Evolutionary conservation across 2,797 vertebrate species (phyloP).

Genomic region (Sciaenops ocellatus): DNA sequence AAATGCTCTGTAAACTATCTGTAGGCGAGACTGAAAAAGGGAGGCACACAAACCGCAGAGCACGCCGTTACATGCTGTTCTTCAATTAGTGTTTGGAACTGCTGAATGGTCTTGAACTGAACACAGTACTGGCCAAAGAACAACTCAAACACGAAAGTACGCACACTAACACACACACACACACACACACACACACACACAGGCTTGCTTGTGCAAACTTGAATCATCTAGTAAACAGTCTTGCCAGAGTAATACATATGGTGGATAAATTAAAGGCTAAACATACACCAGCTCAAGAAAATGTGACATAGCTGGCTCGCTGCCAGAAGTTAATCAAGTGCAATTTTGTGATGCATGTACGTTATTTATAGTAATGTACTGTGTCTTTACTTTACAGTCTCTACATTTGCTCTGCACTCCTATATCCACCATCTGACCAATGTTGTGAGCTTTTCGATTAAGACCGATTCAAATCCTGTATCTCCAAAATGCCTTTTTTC

Average conservation of each 20-base stretch:
- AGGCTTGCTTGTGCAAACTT: not conserved
- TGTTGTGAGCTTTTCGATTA: too few species aligned
- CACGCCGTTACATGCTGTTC: conserved; percentile 31
- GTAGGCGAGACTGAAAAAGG: not conserved
- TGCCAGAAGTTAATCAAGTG: not conserved
- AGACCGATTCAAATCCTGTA: too few species aligned
- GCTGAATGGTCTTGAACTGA: conserved; percentile 30
- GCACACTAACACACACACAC: not conserved
- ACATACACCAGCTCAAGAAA: not conserved
- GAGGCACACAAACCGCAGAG: conserved; percentile 5
- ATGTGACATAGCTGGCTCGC: not conserved
- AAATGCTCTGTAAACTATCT: too few species aligned
- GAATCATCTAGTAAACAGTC: not conserved
- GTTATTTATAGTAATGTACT: too few species aligned
- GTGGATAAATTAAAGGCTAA: not conserved
- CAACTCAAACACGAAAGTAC: conserved; percentile 8
- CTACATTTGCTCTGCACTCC: too few species aligned
- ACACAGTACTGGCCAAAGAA: conserved; percentile 1
- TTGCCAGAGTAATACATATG: not conserved
- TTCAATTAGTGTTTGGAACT: conserved; percentile 36
- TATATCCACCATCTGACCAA: too few species aligned
- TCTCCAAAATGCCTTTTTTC: too few species aligned
- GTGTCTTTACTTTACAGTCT: too few species aligned
- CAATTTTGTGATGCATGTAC: not conserved
- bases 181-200: not conserved